Conservation (phyloP, 2,888 invertebrate genomes). For the Aphodius sticticus region DNA sequence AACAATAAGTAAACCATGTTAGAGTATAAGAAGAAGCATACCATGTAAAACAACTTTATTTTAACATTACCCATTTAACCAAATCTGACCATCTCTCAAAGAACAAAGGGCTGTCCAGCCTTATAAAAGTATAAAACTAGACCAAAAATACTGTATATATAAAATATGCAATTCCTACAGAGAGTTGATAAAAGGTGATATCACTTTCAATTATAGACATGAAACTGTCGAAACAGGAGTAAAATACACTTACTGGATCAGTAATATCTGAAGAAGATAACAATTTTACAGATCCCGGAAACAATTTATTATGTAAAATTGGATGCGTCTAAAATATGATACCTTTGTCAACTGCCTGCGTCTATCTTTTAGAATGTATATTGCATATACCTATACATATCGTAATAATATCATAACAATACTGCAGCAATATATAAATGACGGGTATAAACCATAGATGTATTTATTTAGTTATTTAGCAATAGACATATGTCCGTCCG, state of each 20-base stretch:
- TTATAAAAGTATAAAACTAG: slow-evolving; percentile 4
- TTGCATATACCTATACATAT: not conserved
- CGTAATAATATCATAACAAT: not conserved
- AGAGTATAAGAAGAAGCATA: no score
- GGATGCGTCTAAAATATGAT: no score
- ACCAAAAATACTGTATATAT: not conserved
- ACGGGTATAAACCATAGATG: not conserved
- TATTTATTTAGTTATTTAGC: not conserved
- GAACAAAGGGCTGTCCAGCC: not conserved
- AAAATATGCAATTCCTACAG: not conserved
- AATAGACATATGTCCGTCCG: not conserved
- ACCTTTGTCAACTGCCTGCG: no score
- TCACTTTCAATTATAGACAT: no score
- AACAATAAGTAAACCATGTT: no score
- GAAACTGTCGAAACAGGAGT: no score
- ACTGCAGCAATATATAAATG: not conserved
- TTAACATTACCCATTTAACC: not conserved
- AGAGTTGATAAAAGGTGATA: not conserved
- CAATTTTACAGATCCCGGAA: no score
- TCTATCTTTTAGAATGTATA: no score
- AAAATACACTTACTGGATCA: no score
- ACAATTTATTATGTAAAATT: no score
- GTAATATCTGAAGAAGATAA: no score
- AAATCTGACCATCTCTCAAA: not conserved
- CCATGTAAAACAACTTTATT: no score